Conservation (phyloP, 1,140 invertebrate species). For the Ceratina calcarata region DNA sequence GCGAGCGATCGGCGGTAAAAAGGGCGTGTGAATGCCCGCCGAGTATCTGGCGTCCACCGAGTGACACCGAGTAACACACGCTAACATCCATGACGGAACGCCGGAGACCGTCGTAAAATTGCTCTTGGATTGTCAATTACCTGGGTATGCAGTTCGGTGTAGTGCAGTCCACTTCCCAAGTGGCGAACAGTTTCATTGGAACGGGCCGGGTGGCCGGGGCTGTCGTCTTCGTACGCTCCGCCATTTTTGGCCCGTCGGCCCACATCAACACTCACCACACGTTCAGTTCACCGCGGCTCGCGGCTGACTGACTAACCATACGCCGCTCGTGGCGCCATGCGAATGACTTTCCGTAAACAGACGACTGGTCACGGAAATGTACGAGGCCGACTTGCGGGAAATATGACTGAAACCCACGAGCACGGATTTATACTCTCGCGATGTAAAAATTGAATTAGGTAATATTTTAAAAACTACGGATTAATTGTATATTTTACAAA, state of each 20-base stretch:
- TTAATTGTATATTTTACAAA: too few relatives aligned
- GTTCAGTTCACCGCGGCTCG: slow-evolving; percentile 55
- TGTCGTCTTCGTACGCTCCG: slow-evolving; percentile 79
- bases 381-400: too few relatives aligned
- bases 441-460: too few relatives aligned
- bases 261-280: slow-evolving; percentile 54
- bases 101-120: neutral
- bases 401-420: too few relatives aligned
- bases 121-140: slow-evolving; percentile 80
- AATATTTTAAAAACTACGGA: too few relatives aligned
- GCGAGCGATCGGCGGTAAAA: slow-evolving; percentile 30
- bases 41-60: slow-evolving; percentile 40
- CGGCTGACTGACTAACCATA: slow-evolving; percentile 64
- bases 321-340: slow-evolving; percentile 45
- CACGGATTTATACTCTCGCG: too few relatives aligned
- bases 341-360: neutral
- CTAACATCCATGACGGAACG: neutral
- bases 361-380: neutral
- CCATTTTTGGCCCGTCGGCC: slow-evolving; percentile 77
- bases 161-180: slow-evolving; percentile 98
- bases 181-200: slow-evolving; percentile 98
- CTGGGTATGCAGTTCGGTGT: slow-evolving; percentile 98
- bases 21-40: slow-evolving; percentile 54
- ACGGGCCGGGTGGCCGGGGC: slow-evolving; percentile 87
- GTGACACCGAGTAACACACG: slow-evolving; percentile 30